Percentiles rank a stretch among this genome's conserved stretches.
Evolutionary conservation across 2,888 invertebrate genomes (phyloP).

Genomic region (Gibbula magus): DNA sequence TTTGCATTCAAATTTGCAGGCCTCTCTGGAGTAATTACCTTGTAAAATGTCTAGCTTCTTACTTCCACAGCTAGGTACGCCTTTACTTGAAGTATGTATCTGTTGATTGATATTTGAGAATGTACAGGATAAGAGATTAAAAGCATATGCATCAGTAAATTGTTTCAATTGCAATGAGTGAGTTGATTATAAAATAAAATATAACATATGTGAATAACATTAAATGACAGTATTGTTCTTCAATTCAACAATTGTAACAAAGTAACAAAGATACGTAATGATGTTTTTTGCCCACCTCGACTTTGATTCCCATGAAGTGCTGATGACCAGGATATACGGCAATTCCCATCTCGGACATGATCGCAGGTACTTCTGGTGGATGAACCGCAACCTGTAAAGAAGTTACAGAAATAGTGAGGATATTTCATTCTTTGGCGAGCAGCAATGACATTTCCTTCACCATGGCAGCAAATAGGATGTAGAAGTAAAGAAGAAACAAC

Average conservation of each 20-base stretch:
- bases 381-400: conserved; percentile 24
- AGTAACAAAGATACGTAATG: too few species aligned
- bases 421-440: too few species aligned
- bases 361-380: conserved; percentile 16
- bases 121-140: too few species aligned
- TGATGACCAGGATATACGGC: conserved; percentile 25
- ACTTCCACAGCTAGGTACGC: conserved; percentile 25
- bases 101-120: not conserved
- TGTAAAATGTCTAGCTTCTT: conserved; percentile 25
- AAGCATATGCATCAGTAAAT: not conserved
- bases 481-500: too few species aligned
- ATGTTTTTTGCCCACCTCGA: not conserved
- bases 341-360: conserved; percentile 31
- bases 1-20: conserved; percentile 33
- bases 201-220: not conserved
- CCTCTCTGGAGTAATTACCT: conserved; percentile 23
- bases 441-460: too few species aligned
- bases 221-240: not conserved
- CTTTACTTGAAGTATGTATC: conserved; percentile 17
- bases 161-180: not conserved
- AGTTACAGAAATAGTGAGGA: not conserved
- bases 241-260: too few species aligned
- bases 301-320: conserved; percentile 28
- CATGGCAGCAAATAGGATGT: too few species aligned
- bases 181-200: not conserved